phyloP scores from a whole-genome alignment of 2,113 vertebrate genomes.

The Eleginops maclovinus region DNA sequence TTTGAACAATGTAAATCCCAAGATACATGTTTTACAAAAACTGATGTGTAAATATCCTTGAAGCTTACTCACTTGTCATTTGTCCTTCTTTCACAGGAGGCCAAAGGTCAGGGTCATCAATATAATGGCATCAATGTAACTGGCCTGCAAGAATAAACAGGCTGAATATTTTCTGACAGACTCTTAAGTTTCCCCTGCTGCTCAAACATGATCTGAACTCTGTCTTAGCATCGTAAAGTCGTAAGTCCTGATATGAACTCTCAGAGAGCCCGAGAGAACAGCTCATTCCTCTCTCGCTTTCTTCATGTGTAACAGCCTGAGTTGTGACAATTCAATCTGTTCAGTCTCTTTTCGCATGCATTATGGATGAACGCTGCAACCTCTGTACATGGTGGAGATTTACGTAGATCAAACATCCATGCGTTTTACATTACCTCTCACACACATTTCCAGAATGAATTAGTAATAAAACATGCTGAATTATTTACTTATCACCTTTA shows the following conservation, averaged over 20 bases:
- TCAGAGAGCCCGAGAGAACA: neutral
- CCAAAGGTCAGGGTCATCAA: slow-evolving; percentile 8
- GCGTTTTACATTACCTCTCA: slow-evolving; percentile 10
- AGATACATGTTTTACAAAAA: neutral
- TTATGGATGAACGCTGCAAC: slow-evolving; percentile 66
- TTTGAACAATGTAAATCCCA: neutral
- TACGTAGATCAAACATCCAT: slow-evolving; percentile 45
- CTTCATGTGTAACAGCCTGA: slow-evolving; percentile 4
- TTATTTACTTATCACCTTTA: too few species aligned
- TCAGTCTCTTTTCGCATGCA: slow-evolving; percentile 58
- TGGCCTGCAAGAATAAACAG: neutral
- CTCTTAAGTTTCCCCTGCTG: neutral
- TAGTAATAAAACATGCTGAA: too few species aligned
- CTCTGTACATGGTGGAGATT: slow-evolving; percentile 49
- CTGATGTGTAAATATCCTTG: neutral
- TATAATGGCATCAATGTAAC: neutral
- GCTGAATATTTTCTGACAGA: neutral
- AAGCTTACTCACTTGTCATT: neutral
- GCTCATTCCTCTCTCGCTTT: slow-evolving; percentile 13
- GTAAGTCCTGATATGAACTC: neutral
- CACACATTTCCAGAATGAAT: neutral
- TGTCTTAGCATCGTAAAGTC: neutral
- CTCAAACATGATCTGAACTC: slow-evolving; percentile 7
- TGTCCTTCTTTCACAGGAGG: neutral
- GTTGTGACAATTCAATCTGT: slow-evolving; percentile 75